phyloP scores from a whole-genome alignment of 2,888 invertebrate genomes.

The Celastrina argiolus region DNA sequence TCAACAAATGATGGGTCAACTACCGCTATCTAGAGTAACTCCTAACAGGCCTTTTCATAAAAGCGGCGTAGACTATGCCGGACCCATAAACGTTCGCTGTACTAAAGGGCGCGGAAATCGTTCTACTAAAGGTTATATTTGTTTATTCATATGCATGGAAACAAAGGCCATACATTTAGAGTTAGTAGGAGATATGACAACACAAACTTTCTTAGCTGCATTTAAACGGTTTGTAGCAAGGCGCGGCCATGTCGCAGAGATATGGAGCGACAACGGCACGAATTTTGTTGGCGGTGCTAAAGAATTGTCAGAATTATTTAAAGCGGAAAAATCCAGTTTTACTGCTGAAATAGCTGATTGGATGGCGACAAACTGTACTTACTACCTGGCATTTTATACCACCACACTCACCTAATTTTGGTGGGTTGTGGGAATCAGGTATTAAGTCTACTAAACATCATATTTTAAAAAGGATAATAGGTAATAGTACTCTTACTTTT shows the following conservation, averaged over 20 bases:
- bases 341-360: too few relatives aligned
- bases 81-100: slow-evolving; percentile 25
- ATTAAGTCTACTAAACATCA: slow-evolving; percentile 30
- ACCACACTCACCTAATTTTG: slow-evolving; percentile 32
- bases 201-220: slow-evolving; percentile 22
- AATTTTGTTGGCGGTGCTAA: neutral
- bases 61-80: slow-evolving; percentile 33
- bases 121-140: slow-evolving; percentile 24
- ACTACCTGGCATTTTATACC: slow-evolving; percentile 33
- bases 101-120: slow-evolving; percentile 27
- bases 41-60: slow-evolving; percentile 27
- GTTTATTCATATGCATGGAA: slow-evolving; percentile 23
- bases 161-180: slow-evolving; percentile 24
- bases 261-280: slow-evolving; percentile 2
- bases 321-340: too few relatives aligned
- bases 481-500: slow-evolving; percentile 28
- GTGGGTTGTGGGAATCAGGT: slow-evolving; percentile 36
- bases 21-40: slow-evolving; percentile 29
- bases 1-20: slow-evolving; percentile 32
- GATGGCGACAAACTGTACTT: neutral
- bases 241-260: slow-evolving; percentile 21
- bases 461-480: slow-evolving; percentile 25
- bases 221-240: slow-evolving; percentile 20
- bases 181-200: slow-evolving; percentile 16
- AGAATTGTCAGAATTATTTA: too few relatives aligned